Base-by-base conservation (phyloP, 2,113 vertebrate species). In the Oncorhynchus mykiss region DNA sequence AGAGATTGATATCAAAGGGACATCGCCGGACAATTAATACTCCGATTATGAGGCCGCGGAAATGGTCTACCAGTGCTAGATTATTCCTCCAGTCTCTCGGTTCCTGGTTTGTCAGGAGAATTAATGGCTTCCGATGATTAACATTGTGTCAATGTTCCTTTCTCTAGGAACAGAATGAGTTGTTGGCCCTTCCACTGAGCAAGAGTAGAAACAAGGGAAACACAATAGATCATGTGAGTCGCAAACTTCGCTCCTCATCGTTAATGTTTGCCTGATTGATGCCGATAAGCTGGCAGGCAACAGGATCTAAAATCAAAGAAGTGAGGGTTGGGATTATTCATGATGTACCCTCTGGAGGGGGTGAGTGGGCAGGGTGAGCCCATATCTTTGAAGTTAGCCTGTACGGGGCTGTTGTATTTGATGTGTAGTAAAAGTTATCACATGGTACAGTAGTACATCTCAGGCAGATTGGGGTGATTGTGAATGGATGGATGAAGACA, bases 21-120 rank as follows among this genome's bases (percentile, higher is more conserved):
- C 74, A 79, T 80, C 74, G 78, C 85, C 68, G 78, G 81, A 82
- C 80, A 90, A 91, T 92, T 89, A 90, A 90, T 92, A 90, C 91
- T 84, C 84, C 0, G 9, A 45, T 45, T 45, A 45, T 9, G 39
- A 80, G 85, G 84, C 80, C 54, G 79, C 75, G 75, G 78, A 83
- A 86, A 77, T 74, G 75, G 68, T 66, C 73, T 45, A 45, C 2
- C 39, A 45, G 39, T 9, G 39, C 9, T 73, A 77, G 12, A 83
- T 82, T 88, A 79, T 76, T 91, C 76, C 81, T 85, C 78, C 78
- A 81, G 86, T 80, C 81, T 90, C 76, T 76, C 84, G 80, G 84
- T 83, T 76, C 84, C 72, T 68, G 68, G 78, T 72, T 86, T 89
- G 12, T 86, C 80, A 86, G 82, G 84, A 78, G 85, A 89, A 92